Evolutionary conservation across 2,797 vertebrate species (phyloP).

Genomic region (Momotus momota): DNA sequence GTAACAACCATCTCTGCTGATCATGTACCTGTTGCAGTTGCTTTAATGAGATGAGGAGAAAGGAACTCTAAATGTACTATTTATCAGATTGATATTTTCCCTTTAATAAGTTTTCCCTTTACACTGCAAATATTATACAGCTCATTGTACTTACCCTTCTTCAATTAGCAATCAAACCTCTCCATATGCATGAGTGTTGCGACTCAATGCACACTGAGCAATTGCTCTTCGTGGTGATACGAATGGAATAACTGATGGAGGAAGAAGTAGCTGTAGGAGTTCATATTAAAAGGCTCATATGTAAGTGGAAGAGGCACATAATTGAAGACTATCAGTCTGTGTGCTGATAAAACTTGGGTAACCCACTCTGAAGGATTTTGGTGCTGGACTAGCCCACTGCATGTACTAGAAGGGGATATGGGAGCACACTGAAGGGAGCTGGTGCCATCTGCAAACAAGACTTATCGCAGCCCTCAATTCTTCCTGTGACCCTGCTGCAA

Average conservation of each 20-base stretch:
- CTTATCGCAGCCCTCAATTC: neutral
- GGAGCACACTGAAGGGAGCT: neutral
- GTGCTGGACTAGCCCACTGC: neutral
- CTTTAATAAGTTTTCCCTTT: neutral
- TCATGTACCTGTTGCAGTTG: neutral
- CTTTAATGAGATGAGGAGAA: neutral
- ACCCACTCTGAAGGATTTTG: neutral
- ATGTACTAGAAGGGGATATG: neutral
- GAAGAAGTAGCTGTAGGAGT: neutral
- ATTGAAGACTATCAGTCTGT: neutral
- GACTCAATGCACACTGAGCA: neutral
- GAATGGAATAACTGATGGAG: neutral
- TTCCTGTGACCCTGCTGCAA: neutral
- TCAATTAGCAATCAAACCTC: constrained; percentile 35
- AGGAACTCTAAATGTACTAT: neutral
- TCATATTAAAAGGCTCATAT: neutral
- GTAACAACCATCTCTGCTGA: neutral
- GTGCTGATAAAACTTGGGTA: neutral
- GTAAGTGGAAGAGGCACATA: neutral
- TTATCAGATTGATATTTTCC: constrained; percentile 35
- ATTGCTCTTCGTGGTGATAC: neutral
- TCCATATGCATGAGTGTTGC: neutral
- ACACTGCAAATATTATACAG: neutral
- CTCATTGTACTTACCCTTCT: constrained; percentile 19
- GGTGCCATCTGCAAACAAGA: neutral